Conservation (phyloP, 2,797 vertebrate species). For the Podarcis lilfordi region DNA sequence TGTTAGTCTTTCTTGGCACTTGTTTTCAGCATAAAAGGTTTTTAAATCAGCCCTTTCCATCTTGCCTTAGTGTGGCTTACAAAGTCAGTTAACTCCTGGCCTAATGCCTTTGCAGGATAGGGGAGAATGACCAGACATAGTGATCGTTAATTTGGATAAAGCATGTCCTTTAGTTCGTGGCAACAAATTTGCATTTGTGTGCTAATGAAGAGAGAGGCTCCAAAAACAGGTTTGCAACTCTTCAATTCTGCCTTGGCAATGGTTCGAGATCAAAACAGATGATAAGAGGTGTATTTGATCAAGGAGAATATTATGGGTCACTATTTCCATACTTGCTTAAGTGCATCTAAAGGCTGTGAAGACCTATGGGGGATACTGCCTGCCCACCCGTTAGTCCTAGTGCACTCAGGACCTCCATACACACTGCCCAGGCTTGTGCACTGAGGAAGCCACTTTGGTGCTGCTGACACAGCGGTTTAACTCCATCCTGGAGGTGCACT, state of each 20-base stretch:
- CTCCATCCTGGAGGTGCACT: too few relatives aligned
- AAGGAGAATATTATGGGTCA: not conserved
- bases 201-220: not conserved
- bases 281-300: not conserved
- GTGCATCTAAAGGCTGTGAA: not conserved
- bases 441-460: too few relatives aligned
- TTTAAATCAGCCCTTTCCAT: constrained; percentile 4
- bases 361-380: too few relatives aligned
- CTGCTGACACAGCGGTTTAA: too few relatives aligned
- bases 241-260: not conserved
- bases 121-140: not conserved
- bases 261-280: not conserved
- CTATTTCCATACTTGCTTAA: not conserved
- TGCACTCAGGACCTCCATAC: too few relatives aligned
- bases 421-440: too few relatives aligned
- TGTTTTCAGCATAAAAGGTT: not conserved
- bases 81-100: not conserved
- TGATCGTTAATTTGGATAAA: not conserved
- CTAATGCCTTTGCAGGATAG: not conserved
- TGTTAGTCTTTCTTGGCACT: not conserved
- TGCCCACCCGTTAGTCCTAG: too few relatives aligned
- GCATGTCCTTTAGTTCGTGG: not conserved
- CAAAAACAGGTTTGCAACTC: not conserved
- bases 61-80: not conserved
- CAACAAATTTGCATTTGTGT: not conserved